Percentiles rank a stretch among this genome's conserved stretches.
These are phyloP conservation scores for Melinaea menophilus DNA, from an alignment of 2,888 invertebrate species.

Conservation along the genomic window DNA sequence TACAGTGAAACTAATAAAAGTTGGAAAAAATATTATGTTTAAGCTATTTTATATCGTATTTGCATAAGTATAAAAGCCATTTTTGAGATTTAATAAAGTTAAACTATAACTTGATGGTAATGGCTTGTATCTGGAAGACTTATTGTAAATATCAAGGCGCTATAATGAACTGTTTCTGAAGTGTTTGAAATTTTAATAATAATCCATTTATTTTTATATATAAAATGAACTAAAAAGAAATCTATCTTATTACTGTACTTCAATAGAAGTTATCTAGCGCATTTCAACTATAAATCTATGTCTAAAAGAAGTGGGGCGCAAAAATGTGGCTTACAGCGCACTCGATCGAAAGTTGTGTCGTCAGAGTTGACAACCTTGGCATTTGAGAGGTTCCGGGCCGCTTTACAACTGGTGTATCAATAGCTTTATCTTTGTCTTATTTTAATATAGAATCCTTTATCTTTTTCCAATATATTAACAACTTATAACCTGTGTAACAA, in stretches of 20 bases:
- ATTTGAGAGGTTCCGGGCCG: conserved; percentile 73
- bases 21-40: conserved; percentile 12
- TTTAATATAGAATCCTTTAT: too few species aligned
- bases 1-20: conserved; percentile 23
- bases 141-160: neutral
- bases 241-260: conserved; percentile 1
- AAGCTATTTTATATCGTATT: conserved; percentile 22
- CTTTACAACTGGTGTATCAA: conserved; percentile 33
- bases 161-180: neutral
- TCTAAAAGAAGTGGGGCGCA: conserved; percentile 59
- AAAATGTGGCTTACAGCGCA: conserved; percentile 62
- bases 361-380: conserved; percentile 77
- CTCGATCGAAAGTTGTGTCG: conserved; percentile 75
- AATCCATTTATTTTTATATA: too few species aligned
- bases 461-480: too few species aligned
- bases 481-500: too few species aligned
- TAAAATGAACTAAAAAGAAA: too few species aligned
- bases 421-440: neutral
- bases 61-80: conserved; percentile 10
- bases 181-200: too few species aligned
- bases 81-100: neutral
- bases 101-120: neutral
- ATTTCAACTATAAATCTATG: conserved; percentile 16
- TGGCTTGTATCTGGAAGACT: neutral
- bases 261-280: conserved; percentile 21